Evolutionary conservation across 2,888 invertebrate species (phyloP), one percentile per base, ranked within the genome.

Genomic region (Eilema depressum): DNA sequence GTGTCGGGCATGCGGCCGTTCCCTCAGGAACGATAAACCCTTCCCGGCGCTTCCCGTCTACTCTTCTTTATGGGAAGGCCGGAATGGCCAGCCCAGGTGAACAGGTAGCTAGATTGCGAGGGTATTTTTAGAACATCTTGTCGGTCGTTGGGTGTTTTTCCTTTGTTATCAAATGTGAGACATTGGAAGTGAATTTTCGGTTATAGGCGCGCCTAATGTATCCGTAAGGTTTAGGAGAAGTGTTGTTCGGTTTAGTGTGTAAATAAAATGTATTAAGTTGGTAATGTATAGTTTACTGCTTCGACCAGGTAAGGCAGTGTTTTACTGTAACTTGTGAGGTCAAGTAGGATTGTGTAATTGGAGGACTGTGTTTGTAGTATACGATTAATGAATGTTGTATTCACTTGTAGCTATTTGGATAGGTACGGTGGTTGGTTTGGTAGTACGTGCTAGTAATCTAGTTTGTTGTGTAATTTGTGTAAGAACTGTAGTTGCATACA

Each of bases 31-130:
- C 95, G 93, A 95, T 95, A 95, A 95, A 95, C 94, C 95, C 95
- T 93, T 92, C 94, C 92, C 89, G 89, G 83, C 88, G 91, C 94
- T 93, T 93, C 93, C 94, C 93, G 92, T 91, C 91, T 93, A 92
- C 94, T 94, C 94, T 95, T 94, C 95, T 95, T 95, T 95, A 95
- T 95, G 94, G 93, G 92, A 89, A 94, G 94, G 92, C 91, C 92
- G 92, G 92, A 93, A 93, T 92, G 93, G 93, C 92, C 92, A 91
- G 92, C 92, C 92, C 94, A 94, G 93, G 93, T 94, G 93, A 93
- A 90, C 93, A 93, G 93, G 94, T 93, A 93, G 91, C 91, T 92
- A 94, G 93, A 94, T 94, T 94, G 93, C 90, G 89, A 93, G 92
- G 91, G 93, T 95, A 95, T 95, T 95, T 94, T 95, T 93, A 92